Conservation (phyloP, 2,797 vertebrate genomes). For the Phoebastria nigripes region DNA sequence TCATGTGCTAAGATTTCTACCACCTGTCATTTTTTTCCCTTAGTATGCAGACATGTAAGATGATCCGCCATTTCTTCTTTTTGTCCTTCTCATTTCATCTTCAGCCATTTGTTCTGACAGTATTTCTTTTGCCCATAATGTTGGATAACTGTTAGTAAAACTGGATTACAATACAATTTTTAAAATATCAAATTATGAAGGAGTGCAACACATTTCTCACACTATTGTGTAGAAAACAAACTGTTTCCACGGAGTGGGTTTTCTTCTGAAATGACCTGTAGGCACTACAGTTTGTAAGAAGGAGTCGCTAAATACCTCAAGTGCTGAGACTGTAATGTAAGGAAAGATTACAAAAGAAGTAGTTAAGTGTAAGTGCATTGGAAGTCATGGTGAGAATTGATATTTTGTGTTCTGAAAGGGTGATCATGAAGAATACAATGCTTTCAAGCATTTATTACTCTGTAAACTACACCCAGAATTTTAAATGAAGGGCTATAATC, state of each 20-base stretch:
- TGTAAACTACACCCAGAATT: background rate
- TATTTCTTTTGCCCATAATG: background rate
- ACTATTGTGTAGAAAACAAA: background rate
- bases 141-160: background rate
- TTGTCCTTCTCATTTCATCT: background rate
- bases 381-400: background rate
- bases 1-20: background rate
- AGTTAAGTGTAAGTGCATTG: background rate
- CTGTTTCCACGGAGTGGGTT: background rate
- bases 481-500: conserved; percentile 13
- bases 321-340: background rate
- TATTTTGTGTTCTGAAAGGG: background rate
- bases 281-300: background rate
- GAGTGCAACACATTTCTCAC: background rate
- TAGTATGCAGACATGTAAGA: background rate
- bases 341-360: background rate
- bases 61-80: background rate
- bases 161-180: background rate
- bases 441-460: background rate
- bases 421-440: background rate
- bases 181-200: background rate
- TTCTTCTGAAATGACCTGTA: background rate
- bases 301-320: background rate
- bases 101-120: background rate
- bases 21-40: background rate